Conservation (phyloP, 2,888 invertebrate species). For the Embidobia sp. region DNA sequence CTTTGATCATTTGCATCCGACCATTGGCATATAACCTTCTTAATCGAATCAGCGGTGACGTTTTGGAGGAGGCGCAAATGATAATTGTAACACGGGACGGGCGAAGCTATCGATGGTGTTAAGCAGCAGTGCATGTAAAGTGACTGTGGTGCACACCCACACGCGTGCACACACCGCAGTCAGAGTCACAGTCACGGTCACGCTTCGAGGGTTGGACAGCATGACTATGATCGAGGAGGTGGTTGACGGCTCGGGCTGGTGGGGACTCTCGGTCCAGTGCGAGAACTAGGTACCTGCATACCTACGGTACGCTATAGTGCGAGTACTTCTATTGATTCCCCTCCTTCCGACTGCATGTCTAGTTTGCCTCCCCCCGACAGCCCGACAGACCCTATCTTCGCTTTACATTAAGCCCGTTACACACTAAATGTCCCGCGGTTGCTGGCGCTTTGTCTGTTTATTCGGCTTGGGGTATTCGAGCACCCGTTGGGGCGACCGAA, state of each 20-base stretch:
- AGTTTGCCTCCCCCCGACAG: conserved; percentile 8
- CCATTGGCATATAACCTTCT: background rate
- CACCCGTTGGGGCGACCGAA: background rate
- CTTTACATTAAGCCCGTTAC: conserved; percentile 37
- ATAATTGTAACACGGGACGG: conserved; percentile 10
- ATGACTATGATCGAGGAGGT: conserved; percentile 61
- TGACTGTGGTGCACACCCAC: conserved; percentile 23
- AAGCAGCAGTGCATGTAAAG: conserved; percentile 23
- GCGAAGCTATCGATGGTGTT: conserved; percentile 19
- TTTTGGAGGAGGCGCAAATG: conserved; percentile 5
- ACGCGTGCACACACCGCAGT: conserved; percentile 62
- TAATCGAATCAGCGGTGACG: background rate
- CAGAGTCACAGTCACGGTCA: conserved; percentile 80
- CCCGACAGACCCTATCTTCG: conserved; percentile 13
- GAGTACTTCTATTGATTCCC: conserved; percentile 71
- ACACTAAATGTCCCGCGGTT: conserved; percentile 28
- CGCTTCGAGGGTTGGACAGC: conserved; percentile 75
- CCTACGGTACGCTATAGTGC: conserved; percentile 22
- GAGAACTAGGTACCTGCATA: conserved; percentile 52
- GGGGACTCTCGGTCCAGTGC: conserved; percentile 40
- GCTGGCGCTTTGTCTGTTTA: background rate
- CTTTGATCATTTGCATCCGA: background rate
- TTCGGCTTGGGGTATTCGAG: background rate
- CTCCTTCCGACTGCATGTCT: conserved; percentile 55
- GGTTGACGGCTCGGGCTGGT: conserved; percentile 60